Base-by-base conservation (phyloP, 2,113 vertebrate genomes). In the Zosterops hypoxanthus region DNA sequence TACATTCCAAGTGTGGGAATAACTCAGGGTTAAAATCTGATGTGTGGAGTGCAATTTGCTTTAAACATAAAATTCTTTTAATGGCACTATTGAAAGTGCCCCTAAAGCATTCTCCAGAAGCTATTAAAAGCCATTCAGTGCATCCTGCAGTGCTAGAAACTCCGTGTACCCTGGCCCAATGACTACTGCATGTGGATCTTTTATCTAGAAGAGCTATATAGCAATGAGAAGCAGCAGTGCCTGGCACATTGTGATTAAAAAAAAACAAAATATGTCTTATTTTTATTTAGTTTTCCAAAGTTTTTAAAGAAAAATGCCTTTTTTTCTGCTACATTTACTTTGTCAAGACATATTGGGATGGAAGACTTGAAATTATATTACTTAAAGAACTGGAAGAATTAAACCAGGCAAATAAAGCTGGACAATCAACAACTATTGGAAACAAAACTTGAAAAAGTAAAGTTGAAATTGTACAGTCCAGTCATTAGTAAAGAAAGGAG, bases 41-140 rank as follows among this genome's bases (percentile, higher is more conserved):
- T 56, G 25, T 28, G 55, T 33, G 20, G 78, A 92, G 26, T 2
- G 3, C 34, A 66, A 86, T 78, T 92, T 14, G 0, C 34, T 83
- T 91, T 81, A 83, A 89, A 89, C 33, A 94, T 80, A 63, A 85
- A 85, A 68, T 72, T 83, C 39, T 82, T 50, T 82, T 63, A 96
- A 92, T 82, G 59, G 71, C 20, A 31, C 59, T 73, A 82, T 3
- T 80, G 75, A 83, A 95, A 85, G 75, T 55, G 47, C 47, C 82
- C 65, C 55, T 80, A 89, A 94, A 94, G 87, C 14, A 2, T 80
- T 77, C 94, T 94, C 75, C 82, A 85, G 79, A 92, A 94, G 66
- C 87, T 90, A 34, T 84, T 82, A 95, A 93, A 95, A 93, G 71
- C 66, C 52, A 86, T 93, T 95, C 92, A 94, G 1, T 56, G 71